phyloP scores from a whole-genome alignment of 1,140 invertebrate genomes.

The Drosophila trapezifrons region DNA sequence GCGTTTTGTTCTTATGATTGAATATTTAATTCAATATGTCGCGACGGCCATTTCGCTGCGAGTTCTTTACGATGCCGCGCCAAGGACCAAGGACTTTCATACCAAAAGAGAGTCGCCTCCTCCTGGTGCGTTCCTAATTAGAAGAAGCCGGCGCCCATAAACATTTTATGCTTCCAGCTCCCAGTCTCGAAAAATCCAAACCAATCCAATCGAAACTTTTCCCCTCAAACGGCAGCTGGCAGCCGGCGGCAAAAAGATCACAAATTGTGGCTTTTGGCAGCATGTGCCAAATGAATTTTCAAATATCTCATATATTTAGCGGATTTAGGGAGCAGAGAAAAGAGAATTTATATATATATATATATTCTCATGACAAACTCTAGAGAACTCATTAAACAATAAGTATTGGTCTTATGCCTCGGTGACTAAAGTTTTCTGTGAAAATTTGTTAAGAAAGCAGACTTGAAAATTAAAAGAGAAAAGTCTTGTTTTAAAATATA shows the following conservation, averaged over 20 bases:
- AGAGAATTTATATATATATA: too few species aligned
- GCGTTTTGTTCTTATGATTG: conserved; percentile 74
- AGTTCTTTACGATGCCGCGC: conserved; percentile 50
- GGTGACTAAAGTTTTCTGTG: not conserved
- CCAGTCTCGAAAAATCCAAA: conserved; percentile 5
- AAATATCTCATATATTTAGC: conserved; percentile 3
- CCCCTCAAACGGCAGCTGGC: not conserved
- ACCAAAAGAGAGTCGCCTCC: not conserved
- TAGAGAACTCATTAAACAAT: not conserved
- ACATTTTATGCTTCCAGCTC: conserved; percentile 38
- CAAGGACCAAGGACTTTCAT: conserved; percentile 1
- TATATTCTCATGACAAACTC: not conserved
- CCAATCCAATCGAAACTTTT: conserved; percentile 53
- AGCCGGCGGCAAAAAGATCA: not conserved
- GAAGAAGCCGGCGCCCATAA: conserved; percentile 48
- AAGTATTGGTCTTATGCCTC: not conserved
- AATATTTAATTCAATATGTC: conserved; percentile 81
- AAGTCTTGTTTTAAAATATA: not conserved
- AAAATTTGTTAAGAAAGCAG: not conserved
- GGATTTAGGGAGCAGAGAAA: not conserved
- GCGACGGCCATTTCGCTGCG: conserved; percentile 54
- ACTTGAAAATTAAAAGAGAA: too few species aligned
- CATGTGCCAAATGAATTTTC: conserved; percentile 17
- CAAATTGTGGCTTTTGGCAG: conserved; percentile 23
- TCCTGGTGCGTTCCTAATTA: conserved; percentile 45